These are phyloP conservation scores for Drosophila nasuta DNA, from an alignment of 1,140 invertebrate genomes.

Conservation along the genomic window DNA sequence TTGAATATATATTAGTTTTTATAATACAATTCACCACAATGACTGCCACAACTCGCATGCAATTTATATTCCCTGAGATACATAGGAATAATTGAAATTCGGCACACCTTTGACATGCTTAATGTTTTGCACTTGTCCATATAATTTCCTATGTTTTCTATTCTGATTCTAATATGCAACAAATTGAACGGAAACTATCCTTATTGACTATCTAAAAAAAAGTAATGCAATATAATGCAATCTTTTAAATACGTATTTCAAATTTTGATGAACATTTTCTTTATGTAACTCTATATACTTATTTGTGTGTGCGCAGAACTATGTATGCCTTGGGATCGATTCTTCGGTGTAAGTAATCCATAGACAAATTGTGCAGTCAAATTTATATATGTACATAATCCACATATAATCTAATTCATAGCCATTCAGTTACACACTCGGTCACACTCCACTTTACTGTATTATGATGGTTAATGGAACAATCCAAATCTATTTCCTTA, in stretches of 20 bases:
- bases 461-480: slow-evolving; percentile 26
- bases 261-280: slow-evolving; percentile 69
- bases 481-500: background rate
- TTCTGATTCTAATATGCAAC: slow-evolving; percentile 46
- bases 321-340: slow-evolving; percentile 94
- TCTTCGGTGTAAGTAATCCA: slow-evolving; percentile 93
- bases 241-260: slow-evolving; percentile 65
- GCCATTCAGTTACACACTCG: slow-evolving; percentile 39
- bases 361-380: slow-evolving; percentile 47
- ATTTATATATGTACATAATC: slow-evolving; percentile 25
- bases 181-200: slow-evolving; percentile 35
- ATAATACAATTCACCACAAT: background rate
- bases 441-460: slow-evolving; percentile 18
- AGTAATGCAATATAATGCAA: slow-evolving; percentile 38
- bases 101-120: slow-evolving; percentile 24
- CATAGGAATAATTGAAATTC: slow-evolving; percentile 16
- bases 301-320: slow-evolving; percentile 87
- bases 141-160: slow-evolving; percentile 8
- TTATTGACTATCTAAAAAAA: slow-evolving; percentile 36
- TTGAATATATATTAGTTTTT: slow-evolving; percentile 1
- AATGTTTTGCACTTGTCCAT: slow-evolving; percentile 28
- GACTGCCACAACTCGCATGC: slow-evolving; percentile 34
- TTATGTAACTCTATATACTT: slow-evolving; percentile 32
- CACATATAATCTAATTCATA: slow-evolving; percentile 26
- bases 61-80: slow-evolving; percentile 1